Percentiles rank a stretch among this genome's conserved stretches.
phyloP scores from a whole-genome alignment of 35 echinoderm and acorn worm genomes.

The Apostichopus californicus region DNA sequence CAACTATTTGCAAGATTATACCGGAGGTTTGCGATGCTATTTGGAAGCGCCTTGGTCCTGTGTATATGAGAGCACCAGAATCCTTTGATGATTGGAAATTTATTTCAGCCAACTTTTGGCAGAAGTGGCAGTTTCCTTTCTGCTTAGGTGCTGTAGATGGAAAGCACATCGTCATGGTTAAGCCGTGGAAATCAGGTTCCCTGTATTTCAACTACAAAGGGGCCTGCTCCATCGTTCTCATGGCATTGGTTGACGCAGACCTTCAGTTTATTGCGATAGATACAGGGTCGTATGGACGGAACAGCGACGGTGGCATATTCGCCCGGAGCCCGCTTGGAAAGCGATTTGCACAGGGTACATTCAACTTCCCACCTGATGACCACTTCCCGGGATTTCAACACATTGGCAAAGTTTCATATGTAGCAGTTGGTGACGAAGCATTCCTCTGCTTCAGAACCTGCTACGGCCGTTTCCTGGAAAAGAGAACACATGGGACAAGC shows the following conservation, averaged over 20 bases:
- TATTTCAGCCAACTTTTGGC: background rate
- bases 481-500: background rate
- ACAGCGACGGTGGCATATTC: conserved; percentile 42
- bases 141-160: conserved; percentile 48
- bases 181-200: conserved; percentile 25
- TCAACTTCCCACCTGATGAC: conserved; percentile 9
- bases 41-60: background rate
- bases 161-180: conserved; percentile 15
- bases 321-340: background rate
- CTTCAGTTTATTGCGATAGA: conserved; percentile 33
- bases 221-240: conserved; percentile 32
- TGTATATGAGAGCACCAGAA: background rate
- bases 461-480: conserved; percentile 59
- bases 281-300: conserved; percentile 37
- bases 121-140: conserved; percentile 19
- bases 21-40: conserved; percentile 40
- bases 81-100: background rate
- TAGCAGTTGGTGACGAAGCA: conserved; percentile 58
- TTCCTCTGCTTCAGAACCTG: conserved; percentile 61
- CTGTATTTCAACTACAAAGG: conserved; percentile 57
- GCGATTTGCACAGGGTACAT: background rate
- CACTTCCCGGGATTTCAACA: conserved; percentile 12
- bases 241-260: conserved; percentile 55
- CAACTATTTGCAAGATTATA: conserved; percentile 19
- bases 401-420: conserved; percentile 29